Evolutionary conservation across 2,797 vertebrate species (phyloP).

Genomic region (Intellagama lesueurii): DNA sequence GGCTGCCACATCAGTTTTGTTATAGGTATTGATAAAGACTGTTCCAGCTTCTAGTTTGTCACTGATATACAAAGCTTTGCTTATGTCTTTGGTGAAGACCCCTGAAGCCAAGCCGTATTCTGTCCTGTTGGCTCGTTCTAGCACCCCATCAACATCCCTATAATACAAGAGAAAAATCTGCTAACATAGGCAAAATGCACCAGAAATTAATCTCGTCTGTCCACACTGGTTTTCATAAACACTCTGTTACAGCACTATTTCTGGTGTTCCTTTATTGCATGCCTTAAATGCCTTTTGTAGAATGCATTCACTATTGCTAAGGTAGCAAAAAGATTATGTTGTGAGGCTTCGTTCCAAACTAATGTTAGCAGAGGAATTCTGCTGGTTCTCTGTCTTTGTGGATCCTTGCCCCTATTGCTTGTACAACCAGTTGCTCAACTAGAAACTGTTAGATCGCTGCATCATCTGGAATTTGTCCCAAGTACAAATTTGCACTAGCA

Average conservation of each 20-base stretch:
- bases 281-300: background rate
- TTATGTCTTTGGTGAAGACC: conserved; percentile 83
- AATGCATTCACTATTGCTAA: background rate
- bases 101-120: conserved; percentile 86
- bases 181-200: background rate
- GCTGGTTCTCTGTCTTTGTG: no score
- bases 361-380: background rate
- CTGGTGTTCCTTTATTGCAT: background rate
- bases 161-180: conserved; percentile 25
- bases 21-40: conserved; percentile 86
- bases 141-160: conserved; percentile 82
- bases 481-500: background rate
- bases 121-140: conserved; percentile 80
- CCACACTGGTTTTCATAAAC: background rate
- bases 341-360: background rate
- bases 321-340: no score
- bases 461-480: background rate
- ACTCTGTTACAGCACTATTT: rapidly evolving
- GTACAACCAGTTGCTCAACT: background rate
- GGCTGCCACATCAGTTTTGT: conserved; percentile 85
- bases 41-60: conserved; percentile 84
- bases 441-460: background rate
- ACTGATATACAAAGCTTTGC: conserved; percentile 83
- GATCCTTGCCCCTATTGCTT: no score
- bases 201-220: background rate